Conservation (phyloP, 2,888 invertebrate genomes). For the Acronicta aceris region DNA sequence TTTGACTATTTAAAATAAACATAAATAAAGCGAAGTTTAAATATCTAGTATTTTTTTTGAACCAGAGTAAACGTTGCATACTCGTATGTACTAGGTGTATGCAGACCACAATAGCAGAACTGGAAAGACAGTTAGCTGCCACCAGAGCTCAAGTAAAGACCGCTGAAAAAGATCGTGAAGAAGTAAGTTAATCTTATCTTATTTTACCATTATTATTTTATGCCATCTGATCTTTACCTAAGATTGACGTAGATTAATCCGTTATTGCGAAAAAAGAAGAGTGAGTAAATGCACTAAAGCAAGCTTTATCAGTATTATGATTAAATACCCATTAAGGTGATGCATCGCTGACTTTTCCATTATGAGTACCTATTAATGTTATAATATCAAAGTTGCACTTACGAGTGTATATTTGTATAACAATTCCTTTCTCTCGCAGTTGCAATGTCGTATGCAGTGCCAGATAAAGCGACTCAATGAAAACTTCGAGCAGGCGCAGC, state of each 20-base stretch:
- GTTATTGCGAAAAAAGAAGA: too few relatives aligned
- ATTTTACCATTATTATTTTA: too few relatives aligned
- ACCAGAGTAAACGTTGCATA: too few relatives aligned
- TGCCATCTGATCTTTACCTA: too few relatives aligned
- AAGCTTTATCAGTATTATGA: too few relatives aligned
- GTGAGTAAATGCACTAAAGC: too few relatives aligned
- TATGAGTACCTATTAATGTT: too few relatives aligned
- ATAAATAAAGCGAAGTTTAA: too few relatives aligned
- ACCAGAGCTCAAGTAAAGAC: conserved; percentile 90
- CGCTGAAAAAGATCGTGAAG: conserved; percentile 92
- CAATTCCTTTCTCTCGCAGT: conserved; percentile 67
- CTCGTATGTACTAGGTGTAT: conserved; percentile 77
- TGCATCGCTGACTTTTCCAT: too few relatives aligned
- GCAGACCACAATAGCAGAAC: conserved; percentile 91
- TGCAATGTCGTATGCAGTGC: conserved; percentile 92
- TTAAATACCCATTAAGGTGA: too few relatives aligned
- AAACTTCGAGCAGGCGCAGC: conserved; percentile 92
- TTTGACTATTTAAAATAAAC: not conserved
- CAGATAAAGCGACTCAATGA: conserved; percentile 92
- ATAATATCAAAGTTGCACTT: too few relatives aligned
- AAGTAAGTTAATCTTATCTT: conserved; percentile 69
- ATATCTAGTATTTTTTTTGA: too few relatives aligned
- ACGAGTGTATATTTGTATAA: conserved; percentile 7
- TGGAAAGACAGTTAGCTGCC: conserved; percentile 91
- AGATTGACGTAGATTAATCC: not conserved